phyloP scores from a whole-genome alignment of 1,140 invertebrate genomes.

The Lasioglossum albipes region DNA sequence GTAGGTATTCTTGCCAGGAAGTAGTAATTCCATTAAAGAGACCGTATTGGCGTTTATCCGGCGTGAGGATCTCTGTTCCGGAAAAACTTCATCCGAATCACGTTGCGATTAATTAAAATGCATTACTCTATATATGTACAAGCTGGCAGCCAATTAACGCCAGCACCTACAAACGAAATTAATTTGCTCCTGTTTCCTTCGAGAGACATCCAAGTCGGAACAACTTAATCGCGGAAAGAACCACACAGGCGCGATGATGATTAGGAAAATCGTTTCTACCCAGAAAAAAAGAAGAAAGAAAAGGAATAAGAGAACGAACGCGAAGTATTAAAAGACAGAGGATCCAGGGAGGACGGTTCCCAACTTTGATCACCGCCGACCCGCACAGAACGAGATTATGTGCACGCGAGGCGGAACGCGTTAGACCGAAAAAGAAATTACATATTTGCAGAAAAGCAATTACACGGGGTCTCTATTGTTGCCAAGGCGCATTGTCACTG shows the following conservation, averaged over 20 bases:
- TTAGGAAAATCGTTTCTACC: background rate
- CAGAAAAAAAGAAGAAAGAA: background rate
- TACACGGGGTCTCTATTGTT: conserved; percentile 19
- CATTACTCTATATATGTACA: no score
- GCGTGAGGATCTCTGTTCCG: background rate
- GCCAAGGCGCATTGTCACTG: conserved; percentile 5
- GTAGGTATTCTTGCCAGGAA: conserved; percentile 26
- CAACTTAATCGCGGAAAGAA: background rate
- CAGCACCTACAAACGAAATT: no score
- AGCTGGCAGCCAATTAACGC: no score
- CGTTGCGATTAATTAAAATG: background rate
- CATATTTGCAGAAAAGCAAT: conserved; percentile 18
- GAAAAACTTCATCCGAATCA: background rate
- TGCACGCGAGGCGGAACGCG: conserved; percentile 10
- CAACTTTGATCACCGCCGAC: background rate
- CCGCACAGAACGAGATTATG: background rate
- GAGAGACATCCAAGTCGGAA: no score
- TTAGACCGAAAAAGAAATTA: background rate
- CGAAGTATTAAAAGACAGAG: background rate
- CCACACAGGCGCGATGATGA: no score
- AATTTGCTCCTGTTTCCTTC: no score
- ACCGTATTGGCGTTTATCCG: background rate
- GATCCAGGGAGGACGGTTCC: background rate
- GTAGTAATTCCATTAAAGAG: conserved; percentile 22
- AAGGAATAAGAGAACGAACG: background rate